Base-by-base conservation (phyloP, 37 sponge, comb jelly and placozoan species). In the Hormiphora californensis region DNA sequence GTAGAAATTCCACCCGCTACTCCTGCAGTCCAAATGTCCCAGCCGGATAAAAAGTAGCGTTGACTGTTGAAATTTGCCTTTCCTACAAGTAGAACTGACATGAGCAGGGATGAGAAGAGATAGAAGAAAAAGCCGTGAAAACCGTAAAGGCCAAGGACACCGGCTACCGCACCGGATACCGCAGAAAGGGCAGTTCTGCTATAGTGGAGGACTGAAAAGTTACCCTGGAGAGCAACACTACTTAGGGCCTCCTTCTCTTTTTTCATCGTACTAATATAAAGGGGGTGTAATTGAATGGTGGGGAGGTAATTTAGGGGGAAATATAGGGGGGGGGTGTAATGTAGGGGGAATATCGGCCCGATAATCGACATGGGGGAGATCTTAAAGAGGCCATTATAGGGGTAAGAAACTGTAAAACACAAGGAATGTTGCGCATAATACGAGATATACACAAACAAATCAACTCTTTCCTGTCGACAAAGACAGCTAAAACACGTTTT, bases 71-170 rank as follows among this genome's bases (percentile, higher is more conserved):
- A 41, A 41, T 73, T 73, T 5, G 81, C 81, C 25, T 73, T 73
- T 25, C 81, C 81, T 73, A 73, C 25, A 36, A 73, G 81, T 4
- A 73, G 81, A 40, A 73, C 81, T 39, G 81, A 73, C 81, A 73
- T 73, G 44, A 73, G 81, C 2, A 73, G 81, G 23, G 81, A 73
- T 4, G 81, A 73, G 38, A 73, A 73, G 21, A 73, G 21, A 46
- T 73, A 73, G 43, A 73, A 73, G 81, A 73, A n/a, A 41, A 73
- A 73, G 46, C 81, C 81, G 35, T 73, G 81, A 11, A 73, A 43
- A 3, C 81, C 81, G 23, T 73, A 73, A 3, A 73, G 81, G 40
- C 81, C 81, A 9, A 73, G 44, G 3, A 73, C 81, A 19, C 81
- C 81, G 5, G 81, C 81, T 28, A 73, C 81, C 12, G 46, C 43